phyloP scores from a whole-genome alignment of 2,888 invertebrate genomes.

The Teleogryllus oceanicus region DNA sequence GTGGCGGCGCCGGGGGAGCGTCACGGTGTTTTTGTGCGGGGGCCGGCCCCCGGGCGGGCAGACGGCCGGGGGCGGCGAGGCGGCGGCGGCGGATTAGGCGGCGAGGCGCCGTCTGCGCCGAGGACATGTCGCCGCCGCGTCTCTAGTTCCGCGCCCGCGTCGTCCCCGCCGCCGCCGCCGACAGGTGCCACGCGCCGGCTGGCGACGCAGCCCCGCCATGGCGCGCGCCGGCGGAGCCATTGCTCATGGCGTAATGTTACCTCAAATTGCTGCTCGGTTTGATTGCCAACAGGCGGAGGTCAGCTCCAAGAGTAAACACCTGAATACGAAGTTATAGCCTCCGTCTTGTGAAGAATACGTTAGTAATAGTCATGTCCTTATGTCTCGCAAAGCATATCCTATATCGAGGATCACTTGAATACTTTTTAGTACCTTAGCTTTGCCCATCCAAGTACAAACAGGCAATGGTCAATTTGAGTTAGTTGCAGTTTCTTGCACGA shows the following conservation, averaged over 20 bases:
- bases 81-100: not conserved
- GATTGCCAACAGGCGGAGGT: not conserved
- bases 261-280: not conserved
- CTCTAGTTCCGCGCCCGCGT: not conserved
- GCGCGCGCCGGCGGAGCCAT: not conserved
- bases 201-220: not conserved
- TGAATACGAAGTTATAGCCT: too few relatives aligned
- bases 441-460: too few relatives aligned
- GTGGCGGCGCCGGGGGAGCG: not conserved
- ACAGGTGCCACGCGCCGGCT: not conserved
- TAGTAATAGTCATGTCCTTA: too few relatives aligned
- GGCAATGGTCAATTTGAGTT: too few relatives aligned
- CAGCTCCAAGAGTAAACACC: too few relatives aligned
- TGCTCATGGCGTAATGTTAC: not conserved
- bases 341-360: too few relatives aligned
- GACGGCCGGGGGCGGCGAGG: not conserved
- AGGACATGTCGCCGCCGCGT: not conserved
- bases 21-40: constrained; percentile 18
- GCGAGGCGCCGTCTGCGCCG: not conserved
- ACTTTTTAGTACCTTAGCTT: too few relatives aligned
- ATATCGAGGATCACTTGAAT: too few relatives aligned
- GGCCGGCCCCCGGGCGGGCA: too few relatives aligned
- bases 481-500: too few relatives aligned
- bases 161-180: not conserved
- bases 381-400: too few relatives aligned